Base-by-base conservation (phyloP, 2,888 invertebrate species). In the Lysandra bellargus region DNA sequence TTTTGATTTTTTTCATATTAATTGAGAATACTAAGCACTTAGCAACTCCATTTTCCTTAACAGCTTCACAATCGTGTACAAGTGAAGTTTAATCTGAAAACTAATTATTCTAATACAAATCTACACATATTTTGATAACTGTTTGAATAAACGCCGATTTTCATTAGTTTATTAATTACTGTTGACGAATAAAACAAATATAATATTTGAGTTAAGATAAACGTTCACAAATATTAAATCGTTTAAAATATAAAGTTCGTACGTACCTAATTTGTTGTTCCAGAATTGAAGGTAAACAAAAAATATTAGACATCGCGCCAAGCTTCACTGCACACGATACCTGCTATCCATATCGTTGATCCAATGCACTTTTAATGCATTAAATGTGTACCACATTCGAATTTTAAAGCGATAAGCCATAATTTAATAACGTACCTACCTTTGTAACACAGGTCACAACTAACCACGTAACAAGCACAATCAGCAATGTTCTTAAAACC, bases 251-350 rank as follows among this genome's bases (percentile, higher is more conserved):
- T 37, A 37, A 12, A 4, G 37, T 69, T 69, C 12, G 69, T 69
- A 6, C 14, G 69, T 69, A 23, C 23, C 23, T 23, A 33, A 69
- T 33, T 33, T 69, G 69, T 69, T 33, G 33, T 30, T 69, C 33
- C 17, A 37, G 17, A 44, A 44, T 74, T 74, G 74, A 44, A 44
- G 74, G 44, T 44, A 74, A 74, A 44, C 44, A 74, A 7, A 44
- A 74, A 74, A 74, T 73, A 74, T 9, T 40, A 74, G 17, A 40
- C 9, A 73, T 74, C 6, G 7, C 74, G 44, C 23, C 17, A 44
- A 9, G 44, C 74, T 44, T 40, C 23, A 74, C 23, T n/a, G 44
- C 40, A 9, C n/a, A 74, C 74, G n/a, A 44, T 44, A 74, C 37
- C 30, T 5, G 69, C 69, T 69, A 37, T 37, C 12, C 23, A 23